Base-by-base conservation (phyloP, 2,888 invertebrate species). In the Panzeria rudis region DNA sequence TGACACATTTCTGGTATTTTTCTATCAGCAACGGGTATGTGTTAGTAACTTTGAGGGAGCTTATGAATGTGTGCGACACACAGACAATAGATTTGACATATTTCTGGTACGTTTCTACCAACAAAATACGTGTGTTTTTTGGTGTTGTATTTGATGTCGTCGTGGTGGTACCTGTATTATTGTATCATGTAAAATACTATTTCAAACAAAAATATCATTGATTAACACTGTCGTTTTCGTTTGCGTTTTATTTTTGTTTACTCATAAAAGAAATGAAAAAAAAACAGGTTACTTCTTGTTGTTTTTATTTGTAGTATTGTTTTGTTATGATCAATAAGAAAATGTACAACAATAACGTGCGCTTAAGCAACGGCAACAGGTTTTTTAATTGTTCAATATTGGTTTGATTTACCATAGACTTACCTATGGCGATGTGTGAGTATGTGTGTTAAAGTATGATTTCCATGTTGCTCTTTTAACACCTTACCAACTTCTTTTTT, bases 181-280 rank as follows among this genome's bases (percentile, higher is more conserved):
- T 29, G 3, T 2, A 4, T 11, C n/a, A 68, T 71, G 23, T 47
- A 62, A 32, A 64, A 54, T 15, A 56, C 47, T 20, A 61, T 47
- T 44, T 44, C 1, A 2, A 54, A 23, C 15, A 20, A 56, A 72
- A 47, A 25, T 68, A 76, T 73, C 78, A 81, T 72, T 85, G 83
- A 87, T 85, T 84, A 78, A 78, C 82, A 86, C 86, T 87, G 87
- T 87, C 85, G 86, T 80, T 87, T 87, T 87, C 87, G 83, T 76
- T 87, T 86, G 76, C 35, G 62, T 61, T 41, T 83, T 64, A 15
- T 68, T 38, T 62, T 50, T 44, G 29, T 41, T 64, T 64, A 64
- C 38, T 50, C 38, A 68, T 50, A 59, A 41, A 20, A 59, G n/a
- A 50, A 61, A 66, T n/a, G n/a, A n/a, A 5, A 29, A 29, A 29